phyloP scores from a whole-genome alignment of 2,113 vertebrate genomes.

The Prionailurus bengalensis region DNA sequence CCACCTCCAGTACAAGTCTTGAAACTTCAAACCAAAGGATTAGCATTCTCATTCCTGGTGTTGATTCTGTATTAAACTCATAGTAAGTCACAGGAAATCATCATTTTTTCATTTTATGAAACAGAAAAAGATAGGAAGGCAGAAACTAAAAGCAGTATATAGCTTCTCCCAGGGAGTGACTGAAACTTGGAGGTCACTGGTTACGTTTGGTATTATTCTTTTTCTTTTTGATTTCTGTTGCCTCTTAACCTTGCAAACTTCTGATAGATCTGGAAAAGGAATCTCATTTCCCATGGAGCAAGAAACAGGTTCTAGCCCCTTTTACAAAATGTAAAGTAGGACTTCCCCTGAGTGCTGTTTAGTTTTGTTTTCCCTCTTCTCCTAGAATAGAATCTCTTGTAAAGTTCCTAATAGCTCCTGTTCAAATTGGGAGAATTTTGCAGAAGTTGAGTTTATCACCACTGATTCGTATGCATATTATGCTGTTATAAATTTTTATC shows the following conservation, averaged over 20 bases:
- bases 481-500: not conserved
- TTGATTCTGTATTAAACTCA: conserved; percentile 66
- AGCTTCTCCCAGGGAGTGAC: rapidly evolving
- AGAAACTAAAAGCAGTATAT: rapidly evolving
- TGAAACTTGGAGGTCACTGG: not conserved
- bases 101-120: conserved; percentile 1
- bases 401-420: not conserved
- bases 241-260: not conserved
- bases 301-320: rapidly evolving
- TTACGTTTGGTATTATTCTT: not conserved
- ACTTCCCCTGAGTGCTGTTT: not conserved
- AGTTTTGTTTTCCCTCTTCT: not conserved
- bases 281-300: not conserved
- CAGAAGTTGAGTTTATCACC: not conserved
- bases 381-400: not conserved
- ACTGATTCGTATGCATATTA: not conserved
- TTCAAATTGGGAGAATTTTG: not conserved
- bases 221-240: not conserved
- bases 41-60: conserved; percentile 52
- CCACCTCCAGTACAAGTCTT: not conserved
- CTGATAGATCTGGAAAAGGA: not conserved
- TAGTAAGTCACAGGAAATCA: conserved; percentile 22
- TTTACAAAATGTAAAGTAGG: not conserved
- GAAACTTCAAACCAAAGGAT: conserved; percentile 70
- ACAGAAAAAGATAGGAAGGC: not conserved